Conservation (phyloP, 64 coral and sea anemone genomes). For the Pachyseris speciosa region DNA sequence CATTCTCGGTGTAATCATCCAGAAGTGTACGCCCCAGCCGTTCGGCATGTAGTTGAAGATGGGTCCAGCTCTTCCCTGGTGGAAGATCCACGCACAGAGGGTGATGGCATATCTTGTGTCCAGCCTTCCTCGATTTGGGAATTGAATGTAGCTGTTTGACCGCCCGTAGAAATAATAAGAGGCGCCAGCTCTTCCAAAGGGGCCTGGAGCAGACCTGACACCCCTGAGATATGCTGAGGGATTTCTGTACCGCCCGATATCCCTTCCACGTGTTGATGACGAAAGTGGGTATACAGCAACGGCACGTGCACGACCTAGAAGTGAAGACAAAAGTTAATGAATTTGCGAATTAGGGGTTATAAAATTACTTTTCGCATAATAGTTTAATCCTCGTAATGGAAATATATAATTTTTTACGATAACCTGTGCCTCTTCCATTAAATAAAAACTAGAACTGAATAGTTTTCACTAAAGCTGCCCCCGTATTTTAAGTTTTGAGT, state of each 20-base stretch:
- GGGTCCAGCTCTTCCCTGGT: constrained; percentile 28
- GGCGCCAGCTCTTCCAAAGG: constrained; percentile 28
- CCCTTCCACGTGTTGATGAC: constrained; percentile 12
- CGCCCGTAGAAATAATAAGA: constrained; percentile 52
- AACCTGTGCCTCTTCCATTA: too few species aligned
- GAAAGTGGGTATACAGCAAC: constrained; percentile 32
- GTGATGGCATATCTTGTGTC: constrained; percentile 54
- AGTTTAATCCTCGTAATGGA: too few species aligned
- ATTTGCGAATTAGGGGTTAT: too few species aligned
- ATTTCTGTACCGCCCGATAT: constrained; percentile 49
- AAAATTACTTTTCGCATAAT: too few species aligned
- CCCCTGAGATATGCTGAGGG: not conserved
- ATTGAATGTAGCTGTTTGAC: constrained; percentile 62
- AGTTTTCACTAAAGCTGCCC: too few species aligned
- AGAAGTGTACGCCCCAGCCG: constrained; percentile 25
- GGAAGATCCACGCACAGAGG: constrained; percentile 65
- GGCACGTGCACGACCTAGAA: constrained; percentile 5
- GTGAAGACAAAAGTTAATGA: not conserved
- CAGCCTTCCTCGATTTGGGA: constrained; percentile 60
- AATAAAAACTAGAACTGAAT: too few species aligned
- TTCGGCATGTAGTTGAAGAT: constrained; percentile 59
- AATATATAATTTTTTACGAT: too few species aligned
- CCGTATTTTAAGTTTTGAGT: too few species aligned
- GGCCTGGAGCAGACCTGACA: constrained; percentile 39
- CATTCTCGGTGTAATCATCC: not conserved